phyloP scores from a whole-genome alignment of 2,888 invertebrate species.

The Drosophila acutilabella region DNA sequence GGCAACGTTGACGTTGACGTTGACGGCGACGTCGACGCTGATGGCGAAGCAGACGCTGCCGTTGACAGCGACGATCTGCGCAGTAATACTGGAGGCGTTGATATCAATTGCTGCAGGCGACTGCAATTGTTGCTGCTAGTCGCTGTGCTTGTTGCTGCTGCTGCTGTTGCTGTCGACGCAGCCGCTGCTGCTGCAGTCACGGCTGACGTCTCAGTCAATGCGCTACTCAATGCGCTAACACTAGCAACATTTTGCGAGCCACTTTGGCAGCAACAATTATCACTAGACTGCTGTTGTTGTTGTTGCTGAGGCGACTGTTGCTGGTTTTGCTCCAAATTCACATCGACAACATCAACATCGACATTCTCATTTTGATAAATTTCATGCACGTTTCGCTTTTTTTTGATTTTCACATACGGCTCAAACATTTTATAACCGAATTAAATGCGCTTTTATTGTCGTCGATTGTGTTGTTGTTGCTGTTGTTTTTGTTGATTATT shows the following conservation, averaged over 20 bases:
- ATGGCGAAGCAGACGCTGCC: constrained; percentile 34
- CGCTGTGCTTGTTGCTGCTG: constrained; percentile 60
- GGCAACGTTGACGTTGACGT: constrained; percentile 24
- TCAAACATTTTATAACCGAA: constrained; percentile 84
- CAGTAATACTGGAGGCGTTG: constrained; percentile 82
- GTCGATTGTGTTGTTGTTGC: constrained; percentile 3
- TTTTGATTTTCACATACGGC: constrained; percentile 85
- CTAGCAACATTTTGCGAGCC: constrained; percentile 55
- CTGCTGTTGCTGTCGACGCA: constrained; percentile 47
- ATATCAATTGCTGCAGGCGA: constrained; percentile 84
- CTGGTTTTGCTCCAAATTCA: constrained; percentile 69
- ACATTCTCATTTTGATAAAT: constrained; percentile 72
- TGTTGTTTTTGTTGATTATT: constrained; percentile 1
- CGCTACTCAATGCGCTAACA: constrained; percentile 52
- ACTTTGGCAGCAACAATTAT: constrained; percentile 78
- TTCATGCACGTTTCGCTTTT: constrained; percentile 82
- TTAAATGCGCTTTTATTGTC: constrained; percentile 42
- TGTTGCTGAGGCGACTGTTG: constrained; percentile 49
- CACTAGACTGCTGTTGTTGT: constrained; percentile 47
- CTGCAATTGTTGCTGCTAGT: constrained; percentile 78
- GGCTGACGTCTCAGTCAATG: constrained; percentile 45
- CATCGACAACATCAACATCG: constrained; percentile 52
- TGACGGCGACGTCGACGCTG: constrained; percentile 28
- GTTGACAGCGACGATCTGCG: constrained; percentile 71
- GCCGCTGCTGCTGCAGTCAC: constrained; percentile 43